A percentile compares a stretch with the other conserved stretches of the same genome.
phyloP scores from a whole-genome alignment of 2,888 invertebrate genomes.

The Morinoia aosen region DNA sequence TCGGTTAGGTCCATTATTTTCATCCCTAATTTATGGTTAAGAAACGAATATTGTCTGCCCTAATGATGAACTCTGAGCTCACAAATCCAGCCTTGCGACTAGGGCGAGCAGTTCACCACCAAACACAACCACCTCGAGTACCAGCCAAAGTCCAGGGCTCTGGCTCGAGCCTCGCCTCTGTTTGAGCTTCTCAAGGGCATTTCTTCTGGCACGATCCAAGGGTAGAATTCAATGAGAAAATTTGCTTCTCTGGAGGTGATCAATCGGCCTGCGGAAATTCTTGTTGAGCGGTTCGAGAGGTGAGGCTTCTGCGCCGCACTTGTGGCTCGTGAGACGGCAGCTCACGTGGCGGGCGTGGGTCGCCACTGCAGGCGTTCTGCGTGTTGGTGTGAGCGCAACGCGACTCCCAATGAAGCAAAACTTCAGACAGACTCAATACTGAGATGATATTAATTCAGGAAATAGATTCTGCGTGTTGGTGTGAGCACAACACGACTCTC shows the following conservation, averaged over 20 bases:
- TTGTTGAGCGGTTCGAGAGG: not conserved
- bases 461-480: not conserved
- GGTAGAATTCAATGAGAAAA: slow-evolving; percentile 8
- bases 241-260: slow-evolving; percentile 33
- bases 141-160: not conserved
- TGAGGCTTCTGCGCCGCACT: slow-evolving; percentile 1
- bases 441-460: not conserved
- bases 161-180: slow-evolving; percentile 4
- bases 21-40: too few species aligned
- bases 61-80: not conserved
- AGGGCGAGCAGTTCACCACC: not conserved
- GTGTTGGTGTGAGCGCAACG: not conserved
- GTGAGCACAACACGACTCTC: not conserved
- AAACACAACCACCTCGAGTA: not conserved
- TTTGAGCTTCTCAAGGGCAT: slow-evolving; percentile 35
- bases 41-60: too few species aligned
- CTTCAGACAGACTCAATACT: not conserved
- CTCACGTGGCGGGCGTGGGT: not conserved
- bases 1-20: too few species aligned
- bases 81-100: not conserved
- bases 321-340: not conserved
- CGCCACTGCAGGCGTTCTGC: not conserved
- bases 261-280: slow-evolving; percentile 10
- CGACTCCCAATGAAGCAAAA: not conserved
- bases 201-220: slow-evolving; percentile 43